Conservation (phyloP, 2,113 vertebrate genomes). For the Copsychus sechellarum region DNA sequence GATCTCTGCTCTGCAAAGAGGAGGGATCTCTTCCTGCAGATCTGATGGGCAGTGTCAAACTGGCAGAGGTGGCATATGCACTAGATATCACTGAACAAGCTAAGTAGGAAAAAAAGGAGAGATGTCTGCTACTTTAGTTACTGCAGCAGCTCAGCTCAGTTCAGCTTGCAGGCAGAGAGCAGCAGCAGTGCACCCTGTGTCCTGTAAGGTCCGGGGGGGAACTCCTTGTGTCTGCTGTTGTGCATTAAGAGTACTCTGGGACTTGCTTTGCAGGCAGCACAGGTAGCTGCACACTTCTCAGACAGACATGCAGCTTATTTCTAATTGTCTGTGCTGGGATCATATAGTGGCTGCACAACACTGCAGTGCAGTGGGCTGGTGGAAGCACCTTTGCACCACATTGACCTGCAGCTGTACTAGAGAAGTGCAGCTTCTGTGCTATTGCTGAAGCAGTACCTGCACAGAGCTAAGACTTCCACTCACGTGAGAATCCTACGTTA, state of each 20-base stretch:
- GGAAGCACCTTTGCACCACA: not conserved
- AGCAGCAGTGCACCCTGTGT: not conserved
- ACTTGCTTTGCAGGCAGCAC: not conserved
- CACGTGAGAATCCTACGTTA: not conserved
- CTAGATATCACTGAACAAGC: not conserved
- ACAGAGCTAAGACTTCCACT: not conserved
- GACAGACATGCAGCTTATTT: not conserved
- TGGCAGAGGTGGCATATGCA: not conserved
- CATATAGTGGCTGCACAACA: not conserved
- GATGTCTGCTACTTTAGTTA: not conserved
- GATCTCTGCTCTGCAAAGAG: not conserved
- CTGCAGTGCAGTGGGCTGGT: rapidly evolving
- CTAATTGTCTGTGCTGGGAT: too few relatives aligned
- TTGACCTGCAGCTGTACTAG: not conserved
- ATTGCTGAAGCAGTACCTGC: not conserved
- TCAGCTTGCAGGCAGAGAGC: not conserved
- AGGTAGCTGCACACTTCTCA: not conserved
- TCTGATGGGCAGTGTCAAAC: not conserved
- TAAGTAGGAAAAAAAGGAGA: not conserved
- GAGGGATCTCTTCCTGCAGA: not conserved
- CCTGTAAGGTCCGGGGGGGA: not conserved
- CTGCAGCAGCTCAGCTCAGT: not conserved
- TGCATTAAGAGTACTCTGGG: not conserved
- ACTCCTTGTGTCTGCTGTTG: not conserved
- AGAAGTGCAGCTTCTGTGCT: rapidly evolving